Base-by-base conservation (phyloP, 1,140 invertebrate genomes). In the Stegodyphus dumicola region DNA sequence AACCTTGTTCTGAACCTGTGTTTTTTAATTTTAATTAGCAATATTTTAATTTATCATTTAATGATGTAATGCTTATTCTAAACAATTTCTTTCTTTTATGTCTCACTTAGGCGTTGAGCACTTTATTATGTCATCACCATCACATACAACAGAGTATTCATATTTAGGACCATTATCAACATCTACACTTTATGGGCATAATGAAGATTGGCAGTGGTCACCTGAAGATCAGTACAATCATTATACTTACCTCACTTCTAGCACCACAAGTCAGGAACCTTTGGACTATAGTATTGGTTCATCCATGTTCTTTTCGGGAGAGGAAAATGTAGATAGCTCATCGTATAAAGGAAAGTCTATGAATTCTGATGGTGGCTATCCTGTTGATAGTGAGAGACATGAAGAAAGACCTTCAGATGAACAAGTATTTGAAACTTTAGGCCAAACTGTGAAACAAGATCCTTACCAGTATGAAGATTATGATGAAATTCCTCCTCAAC, bases 191-290 rank as follows among this genome's bases (percentile, higher is more conserved):
- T 85, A 85, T 71, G 83, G 83, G 7, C 83, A 85, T 17, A 77
- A 70, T 85, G 83, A 85, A 85, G 83, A 85, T 51, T 85, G 83
- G 83, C 83, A 77, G 65, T 85, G 83, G 83, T 77, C 83, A 70
- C 83, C 83, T 77, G 83, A 85, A 77, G 75, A 85, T 51, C 75
- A 85, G 83, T 85, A 85, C 83, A 85, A 85, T 85, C 83, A 85
- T 53, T 85, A 85, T 65, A 85, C 83, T 18, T 85, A 85, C 67
- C 83, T 85, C 74, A 85, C 83, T 49, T 85, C 83, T 52, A 85
- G 83, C 18, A 85, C 74, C 71, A 85, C 83, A 77, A 85, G 73
- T 64, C 85, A 86, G 74, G 85, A 86, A 67, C 85, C 85, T 11
- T 52, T 86, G 48, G 85, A 86, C 51, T 86, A 79, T 80, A 86